phyloP scores from a whole-genome alignment of 2,797 vertebrate species.

The Molothrus ater region DNA sequence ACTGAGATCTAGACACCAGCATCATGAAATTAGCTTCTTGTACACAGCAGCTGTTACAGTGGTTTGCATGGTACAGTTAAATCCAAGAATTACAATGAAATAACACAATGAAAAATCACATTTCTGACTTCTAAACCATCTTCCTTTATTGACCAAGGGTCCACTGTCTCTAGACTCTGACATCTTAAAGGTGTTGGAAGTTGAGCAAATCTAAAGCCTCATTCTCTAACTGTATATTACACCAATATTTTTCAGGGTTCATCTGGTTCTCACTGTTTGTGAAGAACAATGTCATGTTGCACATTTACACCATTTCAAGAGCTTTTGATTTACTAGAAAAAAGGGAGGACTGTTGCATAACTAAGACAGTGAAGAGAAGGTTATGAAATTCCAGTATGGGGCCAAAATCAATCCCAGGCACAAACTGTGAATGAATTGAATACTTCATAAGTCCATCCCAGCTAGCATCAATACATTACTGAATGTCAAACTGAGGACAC shows the following conservation, averaged over 20 bases:
- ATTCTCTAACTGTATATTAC: neutral
- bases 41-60: neutral
- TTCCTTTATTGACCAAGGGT: neutral
- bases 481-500: neutral
- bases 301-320: neutral
- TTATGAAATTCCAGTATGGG: neutral
- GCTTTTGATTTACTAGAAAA: neutral
- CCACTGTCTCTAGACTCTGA: neutral
- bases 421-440: neutral
- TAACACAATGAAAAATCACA: neutral
- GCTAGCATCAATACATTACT: neutral
- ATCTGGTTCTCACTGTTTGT: neutral
- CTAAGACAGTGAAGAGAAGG: neutral
- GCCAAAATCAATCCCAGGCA: neutral
- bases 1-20: neutral
- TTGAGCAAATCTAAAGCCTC: neutral
- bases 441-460: neutral
- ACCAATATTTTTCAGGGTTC: neutral
- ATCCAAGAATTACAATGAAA: neutral
- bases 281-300: neutral
- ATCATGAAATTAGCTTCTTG: neutral
- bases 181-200: neutral
- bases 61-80: neutral
- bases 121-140: neutral
- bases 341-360: neutral